Base-by-base conservation (phyloP, 1,140 invertebrate genomes). In the Copidosoma floridanum region DNA sequence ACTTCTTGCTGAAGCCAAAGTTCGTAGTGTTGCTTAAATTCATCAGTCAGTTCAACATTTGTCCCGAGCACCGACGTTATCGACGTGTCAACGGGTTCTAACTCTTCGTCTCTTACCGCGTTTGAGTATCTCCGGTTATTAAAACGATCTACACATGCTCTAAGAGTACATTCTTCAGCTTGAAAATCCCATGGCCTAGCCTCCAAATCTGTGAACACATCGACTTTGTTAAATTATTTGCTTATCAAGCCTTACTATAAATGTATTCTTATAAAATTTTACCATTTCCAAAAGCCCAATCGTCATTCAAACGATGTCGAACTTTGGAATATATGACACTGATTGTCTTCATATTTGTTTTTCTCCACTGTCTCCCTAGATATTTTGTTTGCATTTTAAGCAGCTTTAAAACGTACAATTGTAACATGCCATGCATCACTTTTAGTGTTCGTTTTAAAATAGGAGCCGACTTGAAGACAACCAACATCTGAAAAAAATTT, bases 381-480 rank as follows among this genome's bases (percentile, higher is more conserved):
- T 99, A 99, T 76, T 98, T 98, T 0, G 96, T 98, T 84, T 99
- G 98, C 95, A 99, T 98, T 83, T 99, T 99, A 0, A 99, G 79
- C 29, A 99, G 81, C 79, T 99, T 99, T 40, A 99, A 83, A 6
- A 98, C 94, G 78, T 99, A 99, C 52, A 99, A 82, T 80, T 99
- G 98, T 86, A 99, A 94, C 87, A 99, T 92, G 2, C 95, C 93
- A 81, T 99, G 94, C 53, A 93, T 85, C 1, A 96, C 91, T 85
- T 97, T 97, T 10, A 99, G 82, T 7, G 95, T 95, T 65, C 96
- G 85, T 81, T 99, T 99, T 37, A 99, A 82, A 67, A 99, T 99
- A 0, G 97, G 97, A 7, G 97, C 96, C 47, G 97, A 99, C 82
- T 99, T 99, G 76, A 99, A 99, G 2, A 99, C 95, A 44, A 99